phyloP scores from a whole-genome alignment of 2,888 invertebrate species.

The Agonopterix alstromeriana region DNA sequence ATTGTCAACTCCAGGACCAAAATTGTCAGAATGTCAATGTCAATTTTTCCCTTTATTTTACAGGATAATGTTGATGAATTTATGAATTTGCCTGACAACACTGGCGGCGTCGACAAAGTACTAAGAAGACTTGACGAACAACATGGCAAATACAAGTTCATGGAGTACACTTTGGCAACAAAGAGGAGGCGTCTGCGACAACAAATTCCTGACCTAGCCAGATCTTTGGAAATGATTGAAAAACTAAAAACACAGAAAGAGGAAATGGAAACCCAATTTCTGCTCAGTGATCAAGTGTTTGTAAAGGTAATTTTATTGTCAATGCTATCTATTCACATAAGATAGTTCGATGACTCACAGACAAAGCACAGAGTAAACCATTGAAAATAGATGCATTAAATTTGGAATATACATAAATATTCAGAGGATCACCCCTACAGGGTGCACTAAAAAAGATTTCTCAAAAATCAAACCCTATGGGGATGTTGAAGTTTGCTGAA shows the following conservation, averaged over 20 bases:
- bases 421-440: too few relatives aligned
- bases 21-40: too few relatives aligned
- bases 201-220: constrained; percentile 96
- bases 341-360: too few relatives aligned
- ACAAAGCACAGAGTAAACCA: too few relatives aligned
- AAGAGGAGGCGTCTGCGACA: constrained; percentile 90
- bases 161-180: constrained; percentile 94
- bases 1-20: too few relatives aligned
- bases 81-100: constrained; percentile 90
- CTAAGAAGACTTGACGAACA: constrained; percentile 92
- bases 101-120: constrained; percentile 89
- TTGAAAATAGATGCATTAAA: too few relatives aligned
- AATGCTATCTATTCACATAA: background rate
- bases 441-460: too few relatives aligned
- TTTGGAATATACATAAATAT: too few relatives aligned
- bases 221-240: constrained; percentile 94
- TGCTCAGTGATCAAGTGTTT: constrained; percentile 95
- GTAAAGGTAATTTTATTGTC: constrained; percentile 60
- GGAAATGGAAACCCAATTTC: constrained; percentile 90
- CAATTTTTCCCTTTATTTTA: constrained; percentile 16
- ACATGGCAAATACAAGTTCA: constrained; percentile 97
- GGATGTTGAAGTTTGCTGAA: too few relatives aligned
- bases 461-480: too few relatives aligned
- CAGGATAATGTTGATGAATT: constrained; percentile 97
- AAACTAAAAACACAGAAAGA: constrained; percentile 89